Evolutionary conservation across 2,888 invertebrate genomes (phyloP), one percentile per base, ranked within the genome.

Genomic region (Tyria jacobaeae): DNA sequence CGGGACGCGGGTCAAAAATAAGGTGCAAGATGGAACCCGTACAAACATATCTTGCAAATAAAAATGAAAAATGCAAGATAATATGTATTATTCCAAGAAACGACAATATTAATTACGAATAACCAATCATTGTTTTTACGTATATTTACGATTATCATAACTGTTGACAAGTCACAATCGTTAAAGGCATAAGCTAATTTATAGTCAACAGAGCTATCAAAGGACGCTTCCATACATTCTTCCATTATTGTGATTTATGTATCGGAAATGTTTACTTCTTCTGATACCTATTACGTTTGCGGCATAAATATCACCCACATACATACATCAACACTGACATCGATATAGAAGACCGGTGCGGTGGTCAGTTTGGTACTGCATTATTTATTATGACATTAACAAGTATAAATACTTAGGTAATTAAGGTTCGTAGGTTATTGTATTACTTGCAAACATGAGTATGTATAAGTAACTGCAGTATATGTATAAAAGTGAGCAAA

Each of bases 121-220:
- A 41, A 41, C n/a, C n/a, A n/a, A n/a, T n/a, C n/a, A n/a, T n/a
- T n/a, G n/a, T n/a, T n/a, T n/a, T 21, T 10, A 21, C 12, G 4
- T 44, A 21, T 12, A 44, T 21, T 44, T 21, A 21, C 21, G 21
- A 12, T 44, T 44, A 44, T 44, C 44, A 21, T 31, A 31, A 31
- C 21, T 21, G 12, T 44, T 21, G 44, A 44, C 44, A 44, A 21
- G 44, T 44, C 21, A 44, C 21, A 44, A 21, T 35, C 51, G 31
- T 51, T 34, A 50, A 41, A 64, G 66, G 57, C 56, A 59, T 44
- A 39, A 27, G 15, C 5, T 51, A 56, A 62, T 73, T 64, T 68
- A 70, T 62, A 50, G 63, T 12, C 66, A 57, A 60, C 31, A 50
- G 62, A 24, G 35, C 52, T 35, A 35, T 34, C 52, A 52, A 34